phyloP scores from a whole-genome alignment of 2,113 vertebrate species.

The Arothron firmamentum region DNA sequence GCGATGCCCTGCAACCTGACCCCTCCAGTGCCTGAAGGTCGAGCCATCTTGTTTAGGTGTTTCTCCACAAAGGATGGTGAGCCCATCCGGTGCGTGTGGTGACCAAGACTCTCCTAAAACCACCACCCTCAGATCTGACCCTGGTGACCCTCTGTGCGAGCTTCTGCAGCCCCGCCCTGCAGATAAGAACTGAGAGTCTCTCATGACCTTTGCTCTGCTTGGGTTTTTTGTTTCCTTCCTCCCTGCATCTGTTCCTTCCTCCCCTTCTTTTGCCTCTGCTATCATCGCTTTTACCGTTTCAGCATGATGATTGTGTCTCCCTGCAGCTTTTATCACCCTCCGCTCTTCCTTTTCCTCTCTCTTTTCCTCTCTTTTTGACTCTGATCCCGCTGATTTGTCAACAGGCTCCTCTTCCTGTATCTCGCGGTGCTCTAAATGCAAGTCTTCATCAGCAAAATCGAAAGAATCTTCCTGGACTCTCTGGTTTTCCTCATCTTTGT shows the following conservation, averaged over 20 bases:
- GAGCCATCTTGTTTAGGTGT: background rate
- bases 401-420: background rate
- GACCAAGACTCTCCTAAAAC: slow-evolving; percentile 70
- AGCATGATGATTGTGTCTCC: slow-evolving; percentile 26
- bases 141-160: background rate
- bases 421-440: slow-evolving; percentile 19
- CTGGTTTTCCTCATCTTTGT: too few species aligned
- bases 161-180: background rate
- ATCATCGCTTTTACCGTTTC: slow-evolving; percentile 13
- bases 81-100: slow-evolving; percentile 31
- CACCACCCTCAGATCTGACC: slow-evolving; percentile 54
- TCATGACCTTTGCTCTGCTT: background rate
- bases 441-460: background rate
- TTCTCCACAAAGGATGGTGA: slow-evolving; percentile 52
- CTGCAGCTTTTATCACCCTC: slow-evolving; percentile 15
- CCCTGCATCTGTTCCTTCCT: slow-evolving; percentile 4
- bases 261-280: too few species aligned
- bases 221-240: slow-evolving; percentile 2
- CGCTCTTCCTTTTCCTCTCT: slow-evolving; percentile 7
- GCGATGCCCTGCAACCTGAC: slow-evolving; percentile 41
- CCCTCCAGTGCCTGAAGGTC: slow-evolving; percentile 51
- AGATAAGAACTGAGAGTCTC: background rate
- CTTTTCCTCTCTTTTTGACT: background rate
- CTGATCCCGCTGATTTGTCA: slow-evolving; percentile 1
- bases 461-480: background rate